Percentiles rank a stretch among this genome's conserved stretches.
Evolutionary conservation across 2,113 vertebrate genomes (phyloP).

Genomic region (Pterocles gutturalis): DNA sequence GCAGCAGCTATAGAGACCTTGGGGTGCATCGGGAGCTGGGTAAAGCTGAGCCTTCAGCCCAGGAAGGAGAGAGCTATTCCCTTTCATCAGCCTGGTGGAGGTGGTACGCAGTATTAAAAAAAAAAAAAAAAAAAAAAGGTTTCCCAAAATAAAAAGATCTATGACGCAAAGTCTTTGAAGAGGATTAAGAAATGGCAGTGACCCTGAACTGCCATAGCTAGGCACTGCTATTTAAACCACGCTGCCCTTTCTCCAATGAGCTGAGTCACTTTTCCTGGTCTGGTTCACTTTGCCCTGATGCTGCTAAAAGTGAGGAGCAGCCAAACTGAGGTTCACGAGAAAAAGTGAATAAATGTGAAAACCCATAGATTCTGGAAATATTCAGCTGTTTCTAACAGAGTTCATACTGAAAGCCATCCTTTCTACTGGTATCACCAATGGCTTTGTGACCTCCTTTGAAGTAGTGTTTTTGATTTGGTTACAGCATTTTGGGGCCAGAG

Average conservation of each 20-base stretch:
- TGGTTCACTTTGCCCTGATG: background rate
- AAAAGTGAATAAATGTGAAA: background rate
- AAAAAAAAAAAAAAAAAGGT: background rate
- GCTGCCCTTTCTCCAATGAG: background rate
- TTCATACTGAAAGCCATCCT: background rate
- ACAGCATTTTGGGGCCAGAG: background rate
- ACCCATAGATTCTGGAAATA: background rate
- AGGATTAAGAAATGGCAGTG: background rate
- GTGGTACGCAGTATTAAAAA: background rate
- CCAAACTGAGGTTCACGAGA: fast-evolving
- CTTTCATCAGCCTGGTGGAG: background rate
- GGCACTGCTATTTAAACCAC: background rate
- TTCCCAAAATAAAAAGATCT: background rate
- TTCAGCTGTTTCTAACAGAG: background rate
- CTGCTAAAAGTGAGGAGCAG: background rate
- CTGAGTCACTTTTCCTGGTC: background rate
- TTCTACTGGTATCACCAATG: background rate
- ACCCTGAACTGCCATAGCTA: background rate
- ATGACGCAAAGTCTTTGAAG: background rate
- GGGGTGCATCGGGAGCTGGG: background rate
- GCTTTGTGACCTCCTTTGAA: background rate
- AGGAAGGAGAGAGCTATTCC: background rate
- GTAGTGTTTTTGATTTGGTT: background rate
- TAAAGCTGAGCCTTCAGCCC: background rate
- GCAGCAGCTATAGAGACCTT: background rate